Evolutionary conservation across 2,888 invertebrate species (phyloP), one percentile per base, ranked within the genome.

Genomic region (Plutella xylostella): DNA sequence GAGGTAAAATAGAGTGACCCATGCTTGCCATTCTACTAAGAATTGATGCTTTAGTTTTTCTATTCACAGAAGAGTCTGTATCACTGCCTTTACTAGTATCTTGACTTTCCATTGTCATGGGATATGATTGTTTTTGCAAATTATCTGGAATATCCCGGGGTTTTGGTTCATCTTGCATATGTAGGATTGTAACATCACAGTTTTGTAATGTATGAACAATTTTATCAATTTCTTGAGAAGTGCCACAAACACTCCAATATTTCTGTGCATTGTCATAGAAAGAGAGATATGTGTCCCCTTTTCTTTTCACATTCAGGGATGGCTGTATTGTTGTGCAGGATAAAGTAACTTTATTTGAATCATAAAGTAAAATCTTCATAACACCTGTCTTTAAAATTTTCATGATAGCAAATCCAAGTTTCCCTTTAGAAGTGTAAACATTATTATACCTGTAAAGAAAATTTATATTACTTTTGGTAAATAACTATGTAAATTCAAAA

Each of bases 1-100:
- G 48, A 33, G 80, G 82, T 45, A 82, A 57, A 22, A 82, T 74
- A 47, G 82, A 76, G 25, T 79, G 79, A 4, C 82, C 80, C 72
- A 82, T 72, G 48, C 52, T 71, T 37, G 82, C 77, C 75, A 82
- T 82, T 58, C 82, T 64, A 54, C 65, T 74, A 40, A 82, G 51
- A 50, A 80, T 70, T 2, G 76, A 71, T 46, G 65, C 61, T 56
- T 76, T 82, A n/a, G 70, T 75, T 64, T 63, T 72, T 53, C 48
- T 70, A 41, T 70, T 71, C 20, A 65, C 44, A 40, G 68, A 64
- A 37, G 70, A 72, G 52, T 79, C 79, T 48, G 74, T 79, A 48
- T 78, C 76, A 68, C 72, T 76, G 56, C 61, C 73, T 50, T 55
- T 60, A 45, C n/a, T n/a, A n/a, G n/a, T n/a, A n/a, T n/a, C n/a